A percentile compares a stretch with the other conserved stretches of the same genome.
These are phyloP conservation scores for Gorsachius magnificus DNA, from an alignment of 2,797 vertebrate genomes.

Conservation along the genomic window DNA sequence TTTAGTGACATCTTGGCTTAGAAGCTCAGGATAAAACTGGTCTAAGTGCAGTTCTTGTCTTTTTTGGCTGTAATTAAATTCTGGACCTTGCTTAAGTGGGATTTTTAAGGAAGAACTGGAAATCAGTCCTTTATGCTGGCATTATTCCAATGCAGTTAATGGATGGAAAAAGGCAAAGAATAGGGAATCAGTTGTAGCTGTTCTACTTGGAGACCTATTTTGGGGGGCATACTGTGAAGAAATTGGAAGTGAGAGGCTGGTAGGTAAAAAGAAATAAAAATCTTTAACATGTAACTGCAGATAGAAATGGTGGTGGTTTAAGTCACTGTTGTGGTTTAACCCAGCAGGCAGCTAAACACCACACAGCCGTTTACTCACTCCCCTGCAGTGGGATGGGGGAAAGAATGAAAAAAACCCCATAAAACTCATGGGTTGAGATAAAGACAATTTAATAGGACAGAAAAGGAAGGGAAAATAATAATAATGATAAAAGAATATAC, in stretches of 20 bases:
- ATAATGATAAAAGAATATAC: not conserved
- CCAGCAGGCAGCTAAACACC: not conserved
- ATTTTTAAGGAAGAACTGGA: conserved; percentile 24
- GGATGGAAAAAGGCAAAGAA: not conserved
- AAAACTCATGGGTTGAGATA: not conserved
- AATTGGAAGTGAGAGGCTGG: not conserved
- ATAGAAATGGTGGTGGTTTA: not conserved
- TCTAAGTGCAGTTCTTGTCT: not conserved
- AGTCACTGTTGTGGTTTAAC: not conserved
- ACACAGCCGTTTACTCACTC: not conserved
- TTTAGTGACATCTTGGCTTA: conserved; percentile 26
- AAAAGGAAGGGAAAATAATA: not conserved
- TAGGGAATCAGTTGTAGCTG: not conserved
- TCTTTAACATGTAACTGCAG: not conserved
- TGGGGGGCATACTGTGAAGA: not conserved
- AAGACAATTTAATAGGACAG: not conserved
- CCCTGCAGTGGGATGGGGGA: not conserved
- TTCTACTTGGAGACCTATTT: not conserved
- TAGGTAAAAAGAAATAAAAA: not conserved
- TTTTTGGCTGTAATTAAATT: conserved; percentile 1
- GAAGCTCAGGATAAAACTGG: not conserved
- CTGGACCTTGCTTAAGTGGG: not conserved
- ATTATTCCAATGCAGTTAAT: not conserved
- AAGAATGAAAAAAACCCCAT: not conserved
- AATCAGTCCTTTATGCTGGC: not conserved